These are phyloP conservation scores for Torymus auratus DNA, from an alignment of 2,888 invertebrate genomes.

Conservation along the genomic window DNA sequence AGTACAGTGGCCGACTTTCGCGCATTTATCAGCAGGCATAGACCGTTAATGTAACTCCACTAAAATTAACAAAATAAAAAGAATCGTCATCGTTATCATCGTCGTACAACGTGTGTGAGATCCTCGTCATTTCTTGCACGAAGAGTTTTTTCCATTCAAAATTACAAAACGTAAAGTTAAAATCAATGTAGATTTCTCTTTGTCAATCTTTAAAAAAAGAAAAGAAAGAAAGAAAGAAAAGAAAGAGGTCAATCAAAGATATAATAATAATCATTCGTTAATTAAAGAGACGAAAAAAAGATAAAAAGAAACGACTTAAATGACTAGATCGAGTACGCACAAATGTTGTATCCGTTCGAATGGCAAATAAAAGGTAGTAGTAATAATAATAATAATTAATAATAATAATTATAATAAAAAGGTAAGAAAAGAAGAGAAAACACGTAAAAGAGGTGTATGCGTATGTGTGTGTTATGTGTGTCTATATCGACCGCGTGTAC, in stretches of 20 bases:
- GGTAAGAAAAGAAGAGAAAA: slow-evolving; percentile 49
- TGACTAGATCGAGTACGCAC: slow-evolving; percentile 68
- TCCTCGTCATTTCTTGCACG: slow-evolving; percentile 52
- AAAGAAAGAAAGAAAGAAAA: slow-evolving; percentile 31
- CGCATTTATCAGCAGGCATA: slow-evolving; percentile 69
- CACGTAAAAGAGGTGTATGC: slow-evolving; percentile 28
- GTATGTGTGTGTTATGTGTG: slow-evolving; percentile 11
- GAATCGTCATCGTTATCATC: slow-evolving; percentile 42
- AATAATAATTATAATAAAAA: slow-evolving; percentile 33
- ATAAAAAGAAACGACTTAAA: slow-evolving; percentile 59
- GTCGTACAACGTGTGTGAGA: slow-evolving; percentile 51
- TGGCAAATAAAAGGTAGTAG: slow-evolving; percentile 55
- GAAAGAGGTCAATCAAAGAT: slow-evolving; percentile 44
- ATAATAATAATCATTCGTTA: slow-evolving; percentile 44
- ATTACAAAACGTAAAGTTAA: slow-evolving; percentile 52
- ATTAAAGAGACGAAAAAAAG: slow-evolving; percentile 40
- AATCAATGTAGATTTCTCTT: slow-evolving; percentile 54
- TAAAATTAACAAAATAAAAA: slow-evolving; percentile 60
- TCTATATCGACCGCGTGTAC: slow-evolving; percentile 46
- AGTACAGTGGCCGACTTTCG: slow-evolving; percentile 72
- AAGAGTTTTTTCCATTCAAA: slow-evolving; percentile 38
- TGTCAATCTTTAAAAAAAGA: slow-evolving; percentile 45
- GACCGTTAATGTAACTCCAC: slow-evolving; percentile 71
- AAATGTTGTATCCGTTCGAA: slow-evolving; percentile 58
- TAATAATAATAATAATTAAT: too few relatives aligned